Evolutionary conservation across 2,888 invertebrate genomes (phyloP).

Genomic region (Macaria liturata): DNA sequence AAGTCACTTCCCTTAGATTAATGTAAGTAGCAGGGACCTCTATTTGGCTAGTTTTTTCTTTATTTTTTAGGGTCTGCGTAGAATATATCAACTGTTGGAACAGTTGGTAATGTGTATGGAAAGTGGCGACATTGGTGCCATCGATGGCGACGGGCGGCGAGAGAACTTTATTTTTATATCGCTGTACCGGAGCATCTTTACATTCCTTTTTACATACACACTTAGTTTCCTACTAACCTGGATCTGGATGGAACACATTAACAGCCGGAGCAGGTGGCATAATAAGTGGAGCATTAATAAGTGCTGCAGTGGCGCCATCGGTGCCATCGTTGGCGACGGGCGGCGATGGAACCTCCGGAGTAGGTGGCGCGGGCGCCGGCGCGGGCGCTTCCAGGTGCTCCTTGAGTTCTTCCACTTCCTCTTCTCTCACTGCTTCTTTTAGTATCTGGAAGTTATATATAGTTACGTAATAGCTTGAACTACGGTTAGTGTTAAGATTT

Average conservation of each 20-base stretch:
- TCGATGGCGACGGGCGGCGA: too few relatives aligned
- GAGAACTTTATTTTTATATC: too few relatives aligned
- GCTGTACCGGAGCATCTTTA: too few relatives aligned
- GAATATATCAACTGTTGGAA: constrained; percentile 20
- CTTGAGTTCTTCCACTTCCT: constrained; percentile 55
- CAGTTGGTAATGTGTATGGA: too few relatives aligned
- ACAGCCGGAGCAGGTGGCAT: constrained; percentile 24
- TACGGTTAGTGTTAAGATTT: too few relatives aligned
- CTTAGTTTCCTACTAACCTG: constrained; percentile 35
- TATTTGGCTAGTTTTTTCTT: too few relatives aligned
- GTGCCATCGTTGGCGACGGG: constrained; percentile 32
- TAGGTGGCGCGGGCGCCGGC: constrained; percentile 32
- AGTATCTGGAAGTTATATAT: constrained; percentile 52
- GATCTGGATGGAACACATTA: constrained; percentile 20
- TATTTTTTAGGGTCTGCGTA: too few relatives aligned
- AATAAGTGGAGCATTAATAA: constrained; percentile 14
- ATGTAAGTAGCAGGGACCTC: too few relatives aligned
- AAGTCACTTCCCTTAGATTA: too few relatives aligned
- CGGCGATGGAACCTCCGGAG: constrained; percentile 35
- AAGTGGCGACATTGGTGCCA: too few relatives aligned
- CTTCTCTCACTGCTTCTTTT: constrained; percentile 68
- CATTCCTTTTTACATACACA: too few relatives aligned
- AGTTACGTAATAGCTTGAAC: too few relatives aligned
- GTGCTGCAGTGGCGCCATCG: constrained; percentile 23
- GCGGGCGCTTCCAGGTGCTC: constrained; percentile 31